Evolutionary conservation across 1,140 invertebrate genomes (phyloP), one percentile per base, ranked within the genome.

Genomic region (Tetraneura akinire): DNA sequence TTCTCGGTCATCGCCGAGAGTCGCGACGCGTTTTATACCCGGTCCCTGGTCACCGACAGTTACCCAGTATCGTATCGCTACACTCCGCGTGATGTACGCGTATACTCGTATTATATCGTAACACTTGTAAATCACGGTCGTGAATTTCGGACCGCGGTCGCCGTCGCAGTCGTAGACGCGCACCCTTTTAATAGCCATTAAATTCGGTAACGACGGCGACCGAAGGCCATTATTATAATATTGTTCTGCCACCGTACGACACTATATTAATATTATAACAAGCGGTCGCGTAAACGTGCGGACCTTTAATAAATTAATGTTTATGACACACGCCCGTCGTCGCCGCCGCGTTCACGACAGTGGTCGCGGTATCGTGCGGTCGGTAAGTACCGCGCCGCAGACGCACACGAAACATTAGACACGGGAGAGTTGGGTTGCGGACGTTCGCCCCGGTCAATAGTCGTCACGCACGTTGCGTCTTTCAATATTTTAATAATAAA

Each of bases 241-340:
- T 6, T 66, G 37, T 66, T 45, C n/a, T 45, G 18, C 62, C 64
- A 37, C 8, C 32, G 32, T 3, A 37, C 3, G 32, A 42, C 32
- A n/a, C 32, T 37, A 37, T 37, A 37, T 37, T 37, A 37, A 4
- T 37, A 37, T 37, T 37, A 37, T 37, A 11, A 23, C 18, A 3
- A 18, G 18, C n/a, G 9, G n/a, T 11, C 37, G 37, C 45, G 64
- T 42, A 45, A 66, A 66, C 64, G 37, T n/a, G 60, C 62, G 18
- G 21, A 66, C 37, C n/a, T 32, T 66, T 42, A 66, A 66, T 66
- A 66, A 66, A 66, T 66, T 66, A 66, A 5, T n/a, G 32, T 66
- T 66, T 66, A 66, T 66, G 64, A 66, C 64, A 66, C 64, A 45
- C 64, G 10, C 8, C 64, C 32, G 64, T 45, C 64, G 26, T 62